Conservation (phyloP, 2,888 invertebrate species). For the Acrobeloides nanus region DNA sequence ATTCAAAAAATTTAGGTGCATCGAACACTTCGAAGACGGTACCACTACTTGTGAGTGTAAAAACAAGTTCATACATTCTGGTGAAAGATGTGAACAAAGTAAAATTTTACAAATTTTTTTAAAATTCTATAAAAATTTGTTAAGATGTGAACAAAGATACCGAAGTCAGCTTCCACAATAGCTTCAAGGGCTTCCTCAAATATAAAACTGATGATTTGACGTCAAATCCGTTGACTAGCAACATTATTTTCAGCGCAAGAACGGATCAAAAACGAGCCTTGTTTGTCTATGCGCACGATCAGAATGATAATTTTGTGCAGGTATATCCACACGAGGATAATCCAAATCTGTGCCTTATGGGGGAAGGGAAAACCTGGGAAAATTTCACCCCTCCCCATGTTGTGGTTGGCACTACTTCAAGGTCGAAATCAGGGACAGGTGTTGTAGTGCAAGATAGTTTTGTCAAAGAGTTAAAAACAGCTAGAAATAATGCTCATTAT, state of each 20-base stretch:
- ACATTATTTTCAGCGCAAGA: constrained; percentile 35
- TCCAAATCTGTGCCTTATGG: too few relatives aligned
- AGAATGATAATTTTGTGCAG: constrained; percentile 46
- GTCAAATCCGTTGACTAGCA: constrained; percentile 25
- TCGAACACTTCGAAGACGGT: constrained; percentile 33
- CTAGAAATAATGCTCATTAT: constrained; percentile 16
- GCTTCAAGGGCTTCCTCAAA: constrained; percentile 28
- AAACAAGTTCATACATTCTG: constrained; percentile 37
- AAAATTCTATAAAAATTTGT: constrained; percentile 5
- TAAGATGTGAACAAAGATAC: constrained; percentile 38
- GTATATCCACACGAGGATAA: constrained; percentile 12
- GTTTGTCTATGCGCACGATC: constrained; percentile 44
- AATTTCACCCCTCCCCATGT: too few relatives aligned
- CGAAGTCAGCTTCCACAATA: constrained; percentile 42
- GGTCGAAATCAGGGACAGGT: too few relatives aligned
- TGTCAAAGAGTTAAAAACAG: constrained; percentile 13
- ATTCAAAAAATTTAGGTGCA: constrained; percentile 24
- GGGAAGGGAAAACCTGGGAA: neutral
- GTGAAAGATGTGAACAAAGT: constrained; percentile 40
- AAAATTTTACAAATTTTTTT: constrained; percentile 7
- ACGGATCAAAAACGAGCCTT: constrained; percentile 40
- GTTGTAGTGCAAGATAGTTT: constrained; percentile 18
- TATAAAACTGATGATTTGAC: constrained; percentile 25
- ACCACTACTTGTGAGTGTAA: constrained; percentile 35
- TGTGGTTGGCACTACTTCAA: too few relatives aligned